Conservation (phyloP, 2,113 vertebrate genomes). For the Brachirus orientalis region DNA sequence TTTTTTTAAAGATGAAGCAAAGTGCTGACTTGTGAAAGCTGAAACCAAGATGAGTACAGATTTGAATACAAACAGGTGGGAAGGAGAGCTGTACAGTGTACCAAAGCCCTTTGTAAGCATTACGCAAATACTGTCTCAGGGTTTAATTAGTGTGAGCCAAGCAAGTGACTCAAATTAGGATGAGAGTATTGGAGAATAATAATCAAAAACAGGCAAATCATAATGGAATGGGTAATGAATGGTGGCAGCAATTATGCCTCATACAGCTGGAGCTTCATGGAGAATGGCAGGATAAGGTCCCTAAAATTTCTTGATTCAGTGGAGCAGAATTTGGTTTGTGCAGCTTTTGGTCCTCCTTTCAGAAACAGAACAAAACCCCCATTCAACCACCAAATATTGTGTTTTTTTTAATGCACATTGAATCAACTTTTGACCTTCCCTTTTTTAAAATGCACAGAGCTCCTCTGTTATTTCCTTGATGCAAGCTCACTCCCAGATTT, state of each 20-base stretch:
- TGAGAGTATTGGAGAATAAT: slow-evolving; percentile 53
- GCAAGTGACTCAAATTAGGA: slow-evolving; percentile 63
- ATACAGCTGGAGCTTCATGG: slow-evolving; percentile 49
- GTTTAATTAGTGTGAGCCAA: slow-evolving; percentile 66
- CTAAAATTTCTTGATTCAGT: slow-evolving; percentile 18
- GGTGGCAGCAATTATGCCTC: slow-evolving; percentile 28
- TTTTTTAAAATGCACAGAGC: too few species aligned
- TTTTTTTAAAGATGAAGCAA: slow-evolving; percentile 56
- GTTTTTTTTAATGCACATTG: background rate
- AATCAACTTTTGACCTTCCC: too few species aligned
- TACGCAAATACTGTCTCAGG: slow-evolving; percentile 43
- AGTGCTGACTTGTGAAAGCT: slow-evolving; percentile 65
- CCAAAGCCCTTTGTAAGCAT: slow-evolving; percentile 64
- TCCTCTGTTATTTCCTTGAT: background rate
- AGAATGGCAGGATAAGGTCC: slow-evolving; percentile 29
- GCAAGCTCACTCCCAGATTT: slow-evolving; percentile 2
- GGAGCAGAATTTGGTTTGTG: background rate
- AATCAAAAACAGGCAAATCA: slow-evolving; percentile 55
- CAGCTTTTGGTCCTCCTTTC: slow-evolving; percentile 6
- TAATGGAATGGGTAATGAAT: slow-evolving; percentile 48
- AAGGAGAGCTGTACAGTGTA: slow-evolving; percentile 31
- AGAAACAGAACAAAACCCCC: background rate
- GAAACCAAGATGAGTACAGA: slow-evolving; percentile 49
- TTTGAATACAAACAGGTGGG: slow-evolving; percentile 67
- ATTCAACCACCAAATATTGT: background rate